A percentile compares a stretch with the other conserved stretches of the same genome.
Conservation (phyloP, 2,797 vertebrate genomes). For the Philypnodon macrostomus region DNA sequence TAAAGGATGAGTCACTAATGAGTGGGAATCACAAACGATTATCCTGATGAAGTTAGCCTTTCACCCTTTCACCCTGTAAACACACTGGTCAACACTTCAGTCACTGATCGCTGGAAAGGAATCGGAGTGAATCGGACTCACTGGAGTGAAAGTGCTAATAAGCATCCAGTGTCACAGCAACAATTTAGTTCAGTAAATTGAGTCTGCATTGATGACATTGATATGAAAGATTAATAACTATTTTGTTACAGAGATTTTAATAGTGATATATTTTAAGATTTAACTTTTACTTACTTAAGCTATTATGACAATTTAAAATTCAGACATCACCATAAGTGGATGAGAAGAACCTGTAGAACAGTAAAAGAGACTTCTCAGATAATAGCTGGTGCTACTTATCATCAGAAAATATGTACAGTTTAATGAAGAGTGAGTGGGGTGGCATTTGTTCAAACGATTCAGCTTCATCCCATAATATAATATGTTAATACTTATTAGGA, state of each 20-base stretch:
- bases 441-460: constrained; percentile 31
- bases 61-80: constrained; percentile 50
- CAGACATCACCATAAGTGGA: too few relatives aligned
- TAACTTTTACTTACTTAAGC: too few relatives aligned
- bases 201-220: background rate
- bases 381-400: too few relatives aligned
- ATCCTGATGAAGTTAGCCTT: constrained; percentile 60
- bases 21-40: constrained; percentile 60
- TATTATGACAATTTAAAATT: too few relatives aligned
- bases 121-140: constrained; percentile 18
- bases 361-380: too few relatives aligned
- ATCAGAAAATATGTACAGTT: constrained; percentile 65
- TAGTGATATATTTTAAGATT: too few relatives aligned
- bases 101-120: constrained; percentile 18
- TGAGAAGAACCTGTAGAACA: too few relatives aligned
- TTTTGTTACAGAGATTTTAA: too few relatives aligned
- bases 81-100: constrained; percentile 38
- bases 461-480: constrained; percentile 25
- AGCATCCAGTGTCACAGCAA: constrained; percentile 3
- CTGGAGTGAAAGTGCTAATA: constrained; percentile 1
- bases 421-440: constrained; percentile 72
- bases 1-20: constrained; percentile 64
- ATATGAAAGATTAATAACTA: too few relatives aligned
- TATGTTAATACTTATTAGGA: constrained; percentile 26
- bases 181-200: constrained; percentile 1